phyloP scores from a whole-genome alignment of 1,140 invertebrate genomes.

The Scaptomyza hsui region DNA sequence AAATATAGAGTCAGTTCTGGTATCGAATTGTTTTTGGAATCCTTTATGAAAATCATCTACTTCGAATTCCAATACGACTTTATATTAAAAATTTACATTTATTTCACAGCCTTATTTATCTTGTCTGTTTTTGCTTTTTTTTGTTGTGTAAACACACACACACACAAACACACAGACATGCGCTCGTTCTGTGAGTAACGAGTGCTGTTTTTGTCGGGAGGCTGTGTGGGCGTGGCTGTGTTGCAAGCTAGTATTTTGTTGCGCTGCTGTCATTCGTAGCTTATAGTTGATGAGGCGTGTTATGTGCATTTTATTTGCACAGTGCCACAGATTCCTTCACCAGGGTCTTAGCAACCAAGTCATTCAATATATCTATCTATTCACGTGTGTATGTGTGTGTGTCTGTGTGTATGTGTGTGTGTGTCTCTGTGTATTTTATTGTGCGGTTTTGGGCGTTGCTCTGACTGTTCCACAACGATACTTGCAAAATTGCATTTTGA shows the following conservation, averaged over 20 bases:
- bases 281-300: conserved; percentile 78
- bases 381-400: not conserved
- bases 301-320: conserved; percentile 77
- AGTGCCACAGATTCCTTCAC: conserved; percentile 2
- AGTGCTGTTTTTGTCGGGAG: conserved; percentile 18
- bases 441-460: conserved; percentile 32
- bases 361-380: conserved; percentile 23
- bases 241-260: conserved; percentile 66
- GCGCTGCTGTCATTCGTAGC: conserved; percentile 69
- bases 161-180: not conserved
- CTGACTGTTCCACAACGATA: conserved; percentile 58
- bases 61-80: no score
- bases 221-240: conserved; percentile 24
- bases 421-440: conserved; percentile 26
- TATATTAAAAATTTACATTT: not conserved
- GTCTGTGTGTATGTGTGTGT: conserved; percentile 13
- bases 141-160: not conserved
- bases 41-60: no score
- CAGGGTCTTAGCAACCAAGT: conserved; percentile 43
- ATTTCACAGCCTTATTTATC: not conserved
- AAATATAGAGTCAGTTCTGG: not conserved
- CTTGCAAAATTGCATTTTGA: conserved; percentile 75
- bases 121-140: not conserved
- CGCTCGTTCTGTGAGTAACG: conserved; percentile 42
- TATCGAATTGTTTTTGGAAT: no score